Base-by-base conservation (phyloP, 2,888 invertebrate genomes). In the Rugalucina vietnamica region DNA sequence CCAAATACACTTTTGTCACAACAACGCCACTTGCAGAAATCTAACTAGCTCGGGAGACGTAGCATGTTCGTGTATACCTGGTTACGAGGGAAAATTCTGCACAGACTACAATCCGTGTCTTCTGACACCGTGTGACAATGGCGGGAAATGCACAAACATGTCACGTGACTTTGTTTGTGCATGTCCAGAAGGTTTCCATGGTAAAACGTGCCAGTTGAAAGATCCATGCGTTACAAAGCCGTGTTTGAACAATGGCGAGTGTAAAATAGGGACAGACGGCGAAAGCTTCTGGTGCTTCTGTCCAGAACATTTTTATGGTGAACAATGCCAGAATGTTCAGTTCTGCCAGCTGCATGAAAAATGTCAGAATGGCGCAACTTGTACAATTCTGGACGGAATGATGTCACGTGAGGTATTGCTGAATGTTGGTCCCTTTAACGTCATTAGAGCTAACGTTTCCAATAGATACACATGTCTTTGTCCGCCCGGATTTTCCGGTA, bases 231-330 rank as follows among this genome's bases (percentile, higher is more conserved):
- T 76, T 0, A 65, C 77, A 12, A 76, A 50, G 5, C 88, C 88
- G 0, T 93, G 93, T 84, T 76, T 85, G 49, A 91, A 92, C 76
- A 73, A 85, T 5, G 92, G 90, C 14, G 72, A 79, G 0, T 92
- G 93, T 72, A 54, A 81, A 24, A 49, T 88, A 3, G 80, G 73
- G n/a, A 69, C 34, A 24, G 85, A 78, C 29, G 89, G 88, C 10
- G 95, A 92, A 88, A 97, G 97, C 94, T 98, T 96, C 93, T 96
- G 97, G 89, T 99, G 99, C 91, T 96, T 97, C 85, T 99, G 99
- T 93, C 96, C 97, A 50, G 34, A 18, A 21, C 98, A 99, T 0
- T 99, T 97, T 94, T 97, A 96, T 4, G 99, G 99, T 71, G 96
- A 96, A 69, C 96, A 96, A 89, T 99, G 98, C 94, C 98, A 98